Evolutionary conservation across 2,888 invertebrate genomes (phyloP), one percentile per base, ranked within the genome.

Genomic region (Luperina nickerlii): DNA sequence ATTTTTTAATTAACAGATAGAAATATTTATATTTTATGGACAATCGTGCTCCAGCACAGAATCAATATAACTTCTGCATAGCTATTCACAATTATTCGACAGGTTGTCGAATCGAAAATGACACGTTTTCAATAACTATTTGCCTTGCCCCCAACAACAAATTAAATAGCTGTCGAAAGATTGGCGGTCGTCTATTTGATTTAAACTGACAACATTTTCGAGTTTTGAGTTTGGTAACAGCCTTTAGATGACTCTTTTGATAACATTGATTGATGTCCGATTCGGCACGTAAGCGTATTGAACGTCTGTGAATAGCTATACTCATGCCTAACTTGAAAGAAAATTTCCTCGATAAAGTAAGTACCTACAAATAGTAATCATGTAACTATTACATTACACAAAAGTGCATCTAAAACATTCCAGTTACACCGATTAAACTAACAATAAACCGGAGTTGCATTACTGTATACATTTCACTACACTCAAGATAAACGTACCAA

Each of bases 401-500:
- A 65, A 38, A 65, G 32, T 20, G 5, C 20, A 20, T 65, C 20
- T 38, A 38, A 38, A 38, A 38, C 11, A 65, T 65, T 65, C 11
- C 9, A 38, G 38, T n/a, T 2, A 42, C 27, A 62, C 27, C 5
- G 8, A 45, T 2, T 6, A n/a, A 77, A 76, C 1, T 18, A 27
- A 48, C 18, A 65, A 8, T 6, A 54, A 27, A 32, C 32, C 45
- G 6, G 11, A 76, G 5, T 82, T 68, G 11, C 8, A 73, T 42
- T 79, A 71, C 85, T 74, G 77, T 65, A n/a, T 15, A 24, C 0
- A 77, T 15, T 65, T 1, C 8, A 68, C 73, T 79, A 54, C 42
- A 74, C 20, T 67, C 32, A 67, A 85, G 83, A 85, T 80, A 70
- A 86, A 75, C 79, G 74, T 76, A 76, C 27, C 42, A 73, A 81